These are phyloP conservation scores for Anoplolepis gracilipes DNA, from an alignment of 1,140 invertebrate genomes.

Conservation along the genomic window DNA sequence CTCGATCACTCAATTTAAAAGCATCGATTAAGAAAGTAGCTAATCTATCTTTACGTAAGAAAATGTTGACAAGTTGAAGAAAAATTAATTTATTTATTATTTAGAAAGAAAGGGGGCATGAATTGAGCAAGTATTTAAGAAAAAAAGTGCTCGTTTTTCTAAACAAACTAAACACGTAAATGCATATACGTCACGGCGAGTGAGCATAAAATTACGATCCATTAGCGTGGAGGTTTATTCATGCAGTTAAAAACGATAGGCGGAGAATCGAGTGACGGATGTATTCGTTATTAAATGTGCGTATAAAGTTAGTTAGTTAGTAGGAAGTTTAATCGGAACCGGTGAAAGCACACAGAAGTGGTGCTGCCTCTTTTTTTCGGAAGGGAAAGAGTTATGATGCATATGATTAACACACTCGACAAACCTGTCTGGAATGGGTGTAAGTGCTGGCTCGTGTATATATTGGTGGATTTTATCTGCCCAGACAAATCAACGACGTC, in stretches of 20 bases:
- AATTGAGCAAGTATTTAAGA: background rate
- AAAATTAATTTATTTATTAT: background rate
- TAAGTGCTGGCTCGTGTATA: background rate
- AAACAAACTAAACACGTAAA: slow-evolving; percentile 10
- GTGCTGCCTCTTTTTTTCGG: background rate
- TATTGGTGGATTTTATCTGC: background rate
- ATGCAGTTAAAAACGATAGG: slow-evolving; percentile 6
- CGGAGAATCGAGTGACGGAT: slow-evolving; percentile 3
- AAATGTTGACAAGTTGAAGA: background rate
- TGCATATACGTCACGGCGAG: slow-evolving; percentile 36
- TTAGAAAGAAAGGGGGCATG: background rate
- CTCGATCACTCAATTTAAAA: background rate
- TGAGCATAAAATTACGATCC: slow-evolving; percentile 31
- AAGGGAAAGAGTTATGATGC: background rate
- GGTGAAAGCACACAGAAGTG: slow-evolving; percentile 37
- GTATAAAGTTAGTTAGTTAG: background rate
- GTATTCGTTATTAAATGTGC: slow-evolving; percentile 13
- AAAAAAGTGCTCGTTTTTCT: slow-evolving; percentile 3
- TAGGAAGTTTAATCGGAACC: background rate
- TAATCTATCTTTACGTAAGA: background rate
- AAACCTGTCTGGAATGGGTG: background rate
- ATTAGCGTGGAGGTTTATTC: slow-evolving; percentile 32
- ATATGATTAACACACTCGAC: slow-evolving; percentile 28
- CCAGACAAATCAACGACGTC: background rate
- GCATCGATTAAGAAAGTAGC: background rate